Conservation (phyloP, 2,113 vertebrate genomes). For the Arvicanthis niloticus region DNA sequence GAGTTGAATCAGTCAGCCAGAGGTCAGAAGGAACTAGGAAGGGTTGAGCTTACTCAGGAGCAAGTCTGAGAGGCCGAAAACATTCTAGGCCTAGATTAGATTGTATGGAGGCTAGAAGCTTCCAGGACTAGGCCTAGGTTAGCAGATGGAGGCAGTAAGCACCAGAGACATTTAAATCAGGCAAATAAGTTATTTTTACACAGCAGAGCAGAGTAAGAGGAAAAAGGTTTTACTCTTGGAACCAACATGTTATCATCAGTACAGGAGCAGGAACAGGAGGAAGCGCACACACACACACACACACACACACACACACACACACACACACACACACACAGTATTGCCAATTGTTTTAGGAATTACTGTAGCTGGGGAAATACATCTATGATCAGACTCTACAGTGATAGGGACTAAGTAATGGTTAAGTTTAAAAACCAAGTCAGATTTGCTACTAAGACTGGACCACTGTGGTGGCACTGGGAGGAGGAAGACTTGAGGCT, state of each 20-base stretch:
- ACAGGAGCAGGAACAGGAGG: not conserved
- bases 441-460: not conserved
- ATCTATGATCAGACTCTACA: not conserved
- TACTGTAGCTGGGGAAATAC: not conserved
- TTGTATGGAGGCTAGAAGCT: too few species aligned
- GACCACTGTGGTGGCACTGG: not conserved
- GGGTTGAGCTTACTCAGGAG: too few species aligned
- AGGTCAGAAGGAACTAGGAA: too few species aligned
- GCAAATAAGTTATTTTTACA: too few species aligned
- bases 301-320: not conserved
- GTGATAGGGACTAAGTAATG: not conserved
- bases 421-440: not conserved
- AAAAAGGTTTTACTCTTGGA: not conserved
- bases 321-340: not conserved
- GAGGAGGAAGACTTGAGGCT: not conserved
- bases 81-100: too few species aligned
- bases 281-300: not conserved
- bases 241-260: not conserved
- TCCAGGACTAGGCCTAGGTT: too few species aligned
- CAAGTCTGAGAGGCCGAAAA: too few species aligned
- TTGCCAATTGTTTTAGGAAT: not conserved
- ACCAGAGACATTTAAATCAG: too few species aligned
- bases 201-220: not conserved
- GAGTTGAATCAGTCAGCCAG: too few species aligned
- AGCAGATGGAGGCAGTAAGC: too few species aligned